phyloP scores from a whole-genome alignment of 2,797 vertebrate species.

The Falco concolor region DNA sequence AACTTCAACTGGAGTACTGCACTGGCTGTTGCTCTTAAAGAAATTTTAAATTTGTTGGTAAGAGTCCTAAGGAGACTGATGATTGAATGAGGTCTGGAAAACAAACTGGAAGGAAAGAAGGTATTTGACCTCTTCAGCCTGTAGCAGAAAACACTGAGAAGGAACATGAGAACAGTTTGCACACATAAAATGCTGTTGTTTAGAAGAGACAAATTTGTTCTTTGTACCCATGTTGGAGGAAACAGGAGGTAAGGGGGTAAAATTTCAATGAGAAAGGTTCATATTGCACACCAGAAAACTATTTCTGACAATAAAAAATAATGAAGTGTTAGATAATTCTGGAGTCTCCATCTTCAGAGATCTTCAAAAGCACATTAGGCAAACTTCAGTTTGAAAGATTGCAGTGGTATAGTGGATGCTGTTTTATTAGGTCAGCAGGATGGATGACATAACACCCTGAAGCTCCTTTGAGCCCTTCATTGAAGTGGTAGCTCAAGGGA shows the following conservation, averaged over 20 bases:
- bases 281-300: background rate
- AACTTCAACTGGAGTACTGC: background rate
- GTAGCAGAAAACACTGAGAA: background rate
- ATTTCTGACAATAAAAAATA: background rate
- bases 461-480: background rate
- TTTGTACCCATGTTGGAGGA: background rate
- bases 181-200: background rate
- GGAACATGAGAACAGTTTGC: background rate
- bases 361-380: background rate
- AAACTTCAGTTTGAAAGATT: background rate
- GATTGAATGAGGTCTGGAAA: background rate
- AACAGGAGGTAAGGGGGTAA: background rate
- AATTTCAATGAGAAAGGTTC: background rate
- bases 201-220: background rate
- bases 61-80: background rate
- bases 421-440: background rate
- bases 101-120: background rate
- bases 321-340: background rate
- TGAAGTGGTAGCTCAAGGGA: background rate
- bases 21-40: background rate
- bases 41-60: background rate
- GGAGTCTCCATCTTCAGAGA: background rate
- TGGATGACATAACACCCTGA: background rate
- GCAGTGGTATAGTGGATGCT: background rate
- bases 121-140: background rate